Evolutionary conservation across 2,888 invertebrate genomes (phyloP).

Genomic region (Acrobasis suavella): DNA sequence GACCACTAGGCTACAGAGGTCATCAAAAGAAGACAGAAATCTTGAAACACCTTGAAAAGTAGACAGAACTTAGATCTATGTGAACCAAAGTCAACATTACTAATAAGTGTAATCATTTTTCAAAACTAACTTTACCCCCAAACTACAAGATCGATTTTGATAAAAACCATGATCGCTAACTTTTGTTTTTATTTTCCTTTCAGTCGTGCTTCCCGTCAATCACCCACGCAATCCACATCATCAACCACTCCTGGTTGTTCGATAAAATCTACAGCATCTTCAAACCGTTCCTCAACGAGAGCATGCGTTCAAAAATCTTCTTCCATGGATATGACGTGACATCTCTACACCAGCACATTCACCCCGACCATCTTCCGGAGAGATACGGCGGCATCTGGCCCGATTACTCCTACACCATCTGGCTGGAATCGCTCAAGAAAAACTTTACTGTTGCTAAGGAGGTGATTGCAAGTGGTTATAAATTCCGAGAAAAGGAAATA

Average conservation of each 20-base stretch:
- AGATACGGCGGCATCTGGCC: conserved; percentile 87
- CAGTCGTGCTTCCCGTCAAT: conserved; percentile 89
- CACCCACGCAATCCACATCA: conserved; percentile 88
- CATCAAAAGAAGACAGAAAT: no score
- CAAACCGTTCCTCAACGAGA: conserved; percentile 87
- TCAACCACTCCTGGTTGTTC: conserved; percentile 92
- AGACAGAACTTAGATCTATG: no score
- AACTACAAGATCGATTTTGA: no score
- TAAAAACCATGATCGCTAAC: no score
- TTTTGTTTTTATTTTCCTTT: background rate
- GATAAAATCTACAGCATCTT: conserved; percentile 90
- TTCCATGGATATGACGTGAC: conserved; percentile 89
- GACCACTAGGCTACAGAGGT: no score
- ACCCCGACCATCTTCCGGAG: conserved; percentile 87
- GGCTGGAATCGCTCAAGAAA: conserved; percentile 85
- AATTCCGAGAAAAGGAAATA: conserved; percentile 73
- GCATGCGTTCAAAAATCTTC: conserved; percentile 85
- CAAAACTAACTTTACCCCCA: no score
- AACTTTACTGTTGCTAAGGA: conserved; percentile 84
- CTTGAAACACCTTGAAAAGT: no score
- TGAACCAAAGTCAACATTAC: no score
- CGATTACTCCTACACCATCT: conserved; percentile 88
- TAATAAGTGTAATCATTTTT: no score
- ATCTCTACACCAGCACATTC: conserved; percentile 88
- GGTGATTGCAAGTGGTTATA: conserved; percentile 84